Percentiles rank a stretch among this genome's conserved stretches.
Conservation (phyloP, 2,797 vertebrate genomes). For the Esox masquinongy region DNA sequence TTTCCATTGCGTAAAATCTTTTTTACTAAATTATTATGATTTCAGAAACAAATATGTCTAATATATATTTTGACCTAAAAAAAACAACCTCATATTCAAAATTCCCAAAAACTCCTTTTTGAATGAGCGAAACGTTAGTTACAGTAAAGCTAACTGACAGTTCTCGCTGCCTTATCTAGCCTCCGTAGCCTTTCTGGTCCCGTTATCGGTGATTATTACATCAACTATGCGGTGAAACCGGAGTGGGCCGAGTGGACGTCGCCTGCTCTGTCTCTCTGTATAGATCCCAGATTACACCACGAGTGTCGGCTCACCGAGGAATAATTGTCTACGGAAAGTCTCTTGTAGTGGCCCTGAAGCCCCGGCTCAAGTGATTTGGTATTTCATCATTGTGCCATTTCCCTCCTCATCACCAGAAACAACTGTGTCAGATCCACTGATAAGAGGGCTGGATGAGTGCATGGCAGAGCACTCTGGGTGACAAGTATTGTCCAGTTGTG, state of each 20-base stretch:
- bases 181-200: neutral
- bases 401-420: constrained; percentile 52
- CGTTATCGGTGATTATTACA: constrained; percentile 22
- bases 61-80: neutral
- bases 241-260: constrained; percentile 31
- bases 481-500: constrained; percentile 52
- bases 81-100: neutral
- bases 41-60: neutral
- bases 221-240: constrained; percentile 20
- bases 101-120: neutral
- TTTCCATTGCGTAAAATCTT: neutral
- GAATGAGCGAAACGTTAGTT: neutral
- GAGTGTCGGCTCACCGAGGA: constrained; percentile 44
- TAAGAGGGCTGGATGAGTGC: constrained; percentile 43
- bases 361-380: constrained; percentile 56
- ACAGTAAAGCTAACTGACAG: neutral
- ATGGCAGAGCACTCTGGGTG: constrained; percentile 37
- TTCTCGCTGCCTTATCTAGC: constrained; percentile 9
- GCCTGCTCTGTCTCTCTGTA: constrained; percentile 30
- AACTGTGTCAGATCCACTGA: constrained; percentile 53
- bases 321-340: constrained; percentile 46
- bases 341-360: constrained; percentile 45
- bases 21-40: neutral
- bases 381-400: constrained; percentile 55
- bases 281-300: constrained; percentile 45